Evolutionary conservation across 2,888 invertebrate genomes (phyloP), one percentile per base, ranked within the genome.

Genomic region (Agrilus mali): DNA sequence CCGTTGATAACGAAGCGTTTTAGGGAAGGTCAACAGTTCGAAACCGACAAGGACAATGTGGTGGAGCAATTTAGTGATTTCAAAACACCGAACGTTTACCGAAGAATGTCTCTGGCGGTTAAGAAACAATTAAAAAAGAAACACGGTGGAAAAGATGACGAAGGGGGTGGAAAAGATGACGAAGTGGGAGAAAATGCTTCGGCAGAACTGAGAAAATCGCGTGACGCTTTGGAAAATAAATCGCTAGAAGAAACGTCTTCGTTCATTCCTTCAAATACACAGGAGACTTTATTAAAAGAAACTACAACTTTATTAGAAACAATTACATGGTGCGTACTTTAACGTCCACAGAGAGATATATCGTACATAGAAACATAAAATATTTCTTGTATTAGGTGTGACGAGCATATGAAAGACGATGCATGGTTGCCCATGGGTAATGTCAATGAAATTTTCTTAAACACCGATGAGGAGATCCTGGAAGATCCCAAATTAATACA

Each of bases 341-440:
- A n/a, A n/a, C n/a, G n/a, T n/a, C n/a, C n/a, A n/a, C n/a, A n/a
- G n/a, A n/a, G n/a, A n/a, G n/a, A n/a, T n/a, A n/a, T n/a, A n/a
- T n/a, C n/a, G n/a, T n/a, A n/a, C n/a, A n/a, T n/a, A n/a, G n/a
- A n/a, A n/a, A n/a, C n/a, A n/a, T n/a, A n/a, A n/a, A n/a, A 4
- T 17, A 17, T 17, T 3, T 20, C 7, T 20, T 20, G 20, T 20
- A 5, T 27, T 50, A 82, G 85, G 75, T 82, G 83, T 0, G 72
- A 80, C 50, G 80, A 82, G 49, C 84, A 86, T 57, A 73, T 84
- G 7, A 83, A 82, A 60, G 82, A 80, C n/a, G 84, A 84, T 48
- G 75, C 80, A 33, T 73, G 80, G 20, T 62, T 83, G 16, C 75
- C 76, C 0, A 73, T 82, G 66, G 77, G 78, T 1, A 70, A 72